phyloP scores from a whole-genome alignment of 2,797 vertebrate species.

The Neomorphus geoffroyi region DNA sequence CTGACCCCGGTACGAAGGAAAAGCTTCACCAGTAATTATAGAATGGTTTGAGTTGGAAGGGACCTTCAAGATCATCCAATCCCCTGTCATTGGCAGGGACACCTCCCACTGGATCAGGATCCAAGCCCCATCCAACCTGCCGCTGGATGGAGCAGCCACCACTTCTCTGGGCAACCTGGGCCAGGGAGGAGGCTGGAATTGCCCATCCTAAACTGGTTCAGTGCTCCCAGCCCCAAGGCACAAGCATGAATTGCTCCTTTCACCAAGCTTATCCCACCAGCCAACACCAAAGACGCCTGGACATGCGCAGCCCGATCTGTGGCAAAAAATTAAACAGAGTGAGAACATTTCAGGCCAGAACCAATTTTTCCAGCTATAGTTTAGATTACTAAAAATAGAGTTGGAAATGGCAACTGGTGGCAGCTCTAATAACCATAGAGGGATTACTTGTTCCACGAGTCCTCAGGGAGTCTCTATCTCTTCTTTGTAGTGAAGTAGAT shows the following conservation, averaged over 20 bases:
- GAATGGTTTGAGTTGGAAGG: no score
- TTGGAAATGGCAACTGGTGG: background rate
- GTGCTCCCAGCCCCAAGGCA: background rate
- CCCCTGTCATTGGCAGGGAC: no score
- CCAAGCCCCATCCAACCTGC: no score
- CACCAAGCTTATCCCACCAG: background rate
- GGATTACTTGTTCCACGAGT: background rate
- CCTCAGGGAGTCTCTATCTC: background rate
- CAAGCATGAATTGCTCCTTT: background rate
- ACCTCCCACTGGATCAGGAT: no score
- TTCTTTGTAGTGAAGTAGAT: background rate
- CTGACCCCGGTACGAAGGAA: background rate
- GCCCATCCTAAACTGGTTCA: no score
- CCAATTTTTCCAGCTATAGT: background rate
- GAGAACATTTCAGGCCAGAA: background rate
- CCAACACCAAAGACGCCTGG: background rate
- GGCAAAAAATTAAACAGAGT: background rate
- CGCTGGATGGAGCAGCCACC: no score
- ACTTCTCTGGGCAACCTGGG: no score
- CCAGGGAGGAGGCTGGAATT: no score
- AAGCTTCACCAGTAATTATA: background rate
- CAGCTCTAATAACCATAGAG: background rate
- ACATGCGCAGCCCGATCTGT: background rate
- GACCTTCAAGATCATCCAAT: no score
- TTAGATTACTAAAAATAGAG: slow-evolving; percentile 5